Evolutionary conservation across 1,140 invertebrate species (phyloP).

Genomic region (Rhyzopertha dominica): DNA sequence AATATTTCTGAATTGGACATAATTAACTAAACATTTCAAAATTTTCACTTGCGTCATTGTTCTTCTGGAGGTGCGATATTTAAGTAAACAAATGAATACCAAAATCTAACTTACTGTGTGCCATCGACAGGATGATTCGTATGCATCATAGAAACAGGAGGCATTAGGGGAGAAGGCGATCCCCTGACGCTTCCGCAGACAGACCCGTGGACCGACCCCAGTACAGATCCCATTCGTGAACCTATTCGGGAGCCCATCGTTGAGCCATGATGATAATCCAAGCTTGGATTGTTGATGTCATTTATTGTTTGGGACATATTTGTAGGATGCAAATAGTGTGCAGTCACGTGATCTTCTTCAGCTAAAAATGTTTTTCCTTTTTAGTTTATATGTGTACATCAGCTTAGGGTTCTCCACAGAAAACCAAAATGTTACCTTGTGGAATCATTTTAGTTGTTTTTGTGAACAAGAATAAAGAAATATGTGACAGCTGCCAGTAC

Average conservation of each 20-base stretch:
- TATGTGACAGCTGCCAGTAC: no score
- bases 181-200: constrained; percentile 39
- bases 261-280: constrained; percentile 39
- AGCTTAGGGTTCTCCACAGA: no score
- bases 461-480: no score
- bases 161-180: constrained; percentile 41
- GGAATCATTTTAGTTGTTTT: constrained; percentile 1
- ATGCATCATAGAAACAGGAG: constrained; percentile 42
- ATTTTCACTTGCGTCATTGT: no score
- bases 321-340: constrained; percentile 34
- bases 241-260: constrained; percentile 37
- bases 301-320: constrained; percentile 41
- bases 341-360: constrained; percentile 53
- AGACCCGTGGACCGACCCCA: constrained; percentile 48
- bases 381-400: no score
- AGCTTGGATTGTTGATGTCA: constrained; percentile 42
- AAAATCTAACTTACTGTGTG: constrained; percentile 45
- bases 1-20: no score
- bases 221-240: constrained; percentile 44
- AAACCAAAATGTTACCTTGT: no score
- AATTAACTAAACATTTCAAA: no score
- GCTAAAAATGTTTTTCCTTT: constrained; percentile 44
- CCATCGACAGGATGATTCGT: constrained; percentile 36
- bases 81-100: no score
- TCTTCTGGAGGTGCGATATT: no score